phyloP scores from a whole-genome alignment of 30 jellyfish, hydroid and myxozoan species.

The Rhopilema esculentum region DNA sequence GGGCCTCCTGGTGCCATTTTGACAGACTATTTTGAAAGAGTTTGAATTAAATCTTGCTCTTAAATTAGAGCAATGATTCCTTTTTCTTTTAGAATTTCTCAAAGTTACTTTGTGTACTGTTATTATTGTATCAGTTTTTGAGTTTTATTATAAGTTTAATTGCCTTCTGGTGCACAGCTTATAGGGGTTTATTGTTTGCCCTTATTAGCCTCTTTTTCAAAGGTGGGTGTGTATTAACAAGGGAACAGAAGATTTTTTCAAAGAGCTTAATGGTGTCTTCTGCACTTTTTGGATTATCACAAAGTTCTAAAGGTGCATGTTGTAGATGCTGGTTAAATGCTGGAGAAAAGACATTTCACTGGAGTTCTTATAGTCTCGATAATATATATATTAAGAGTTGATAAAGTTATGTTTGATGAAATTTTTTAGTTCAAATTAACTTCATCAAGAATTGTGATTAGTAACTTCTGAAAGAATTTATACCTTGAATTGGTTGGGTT shows the following conservation, averaged over 20 bases:
- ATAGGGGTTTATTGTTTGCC: slow-evolving; percentile 20
- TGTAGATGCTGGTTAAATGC: too few species aligned
- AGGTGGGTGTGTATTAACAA: slow-evolving; percentile 3
- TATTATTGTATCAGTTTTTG: neutral
- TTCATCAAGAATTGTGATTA: slow-evolving; percentile 2
- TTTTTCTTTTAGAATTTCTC: neutral
- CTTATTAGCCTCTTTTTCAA: neutral
- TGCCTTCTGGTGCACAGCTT: neutral
- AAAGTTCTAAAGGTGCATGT: neutral
- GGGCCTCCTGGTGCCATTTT: slow-evolving; percentile 21
- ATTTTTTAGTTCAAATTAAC: neutral
- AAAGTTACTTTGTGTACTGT: neutral
- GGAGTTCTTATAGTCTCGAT: slow-evolving; percentile 1
- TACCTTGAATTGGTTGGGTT: slow-evolving; percentile 4
- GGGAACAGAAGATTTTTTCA: neutral
- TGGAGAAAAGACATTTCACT: slow-evolving; percentile 9
- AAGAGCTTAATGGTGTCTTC: neutral
- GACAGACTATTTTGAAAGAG: slow-evolving; percentile 11
- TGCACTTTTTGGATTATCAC: slow-evolving; percentile 1
- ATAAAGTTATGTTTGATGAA: neutral
- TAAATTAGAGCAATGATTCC: neutral
- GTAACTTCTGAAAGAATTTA: slow-evolving; percentile 1
- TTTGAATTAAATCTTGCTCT: slow-evolving; percentile 7
- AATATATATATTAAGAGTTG: neutral
- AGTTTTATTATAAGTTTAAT: neutral